Base-by-base conservation (phyloP, 1,140 invertebrate genomes). In the Hormaphis cornu region DNA sequence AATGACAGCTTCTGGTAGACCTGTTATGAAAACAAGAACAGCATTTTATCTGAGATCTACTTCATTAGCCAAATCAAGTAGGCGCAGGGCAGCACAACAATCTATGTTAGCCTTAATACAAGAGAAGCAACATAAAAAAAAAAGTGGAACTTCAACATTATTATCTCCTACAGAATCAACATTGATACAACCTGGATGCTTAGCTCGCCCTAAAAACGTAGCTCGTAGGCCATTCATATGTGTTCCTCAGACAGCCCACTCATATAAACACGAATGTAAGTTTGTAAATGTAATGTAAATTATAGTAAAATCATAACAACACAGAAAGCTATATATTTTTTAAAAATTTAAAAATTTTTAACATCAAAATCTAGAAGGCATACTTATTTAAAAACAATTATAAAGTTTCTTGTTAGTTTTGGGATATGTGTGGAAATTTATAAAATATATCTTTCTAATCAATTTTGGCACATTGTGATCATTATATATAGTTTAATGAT, bases 1-100 rank as follows among this genome's bases (percentile, higher is more conserved):
- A 33, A 7, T 80, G 6, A 77, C 83, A 53, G 91, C 89, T 26
- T 90, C 89, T 28, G 90, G 91, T 2, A 82, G 93, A 40, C 93
- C 94, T 24, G 90, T 97, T 0, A 95, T 97, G 91, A 97, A 97
- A 81, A 97, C 95, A 44, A 84, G 94, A 74, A 93, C 94, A 72
- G 94, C 94, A 28, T 97, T 97, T 81, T 97, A 95, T 81, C 82
- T 97, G 73, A 86, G 89, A 75, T 94, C 90, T 4, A 94, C 93
- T 72, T 86, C 90, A 37, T 81, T 94, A 73, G 95, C 93, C 46
- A 84, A 91, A 72, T 85, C 95, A 20, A 92, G 93, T 24, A 84
- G 95, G 46, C 82, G 89, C 59, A 10, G 33, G 1, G 18, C 54
- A 9, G 33, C 33, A 3, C 54, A 58, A 40, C 33, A 40, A 40